Percentiles rank a stretch among this genome's conserved stretches.
Conservation (phyloP, 2,113 vertebrate species). For the Castor canadensis region DNA sequence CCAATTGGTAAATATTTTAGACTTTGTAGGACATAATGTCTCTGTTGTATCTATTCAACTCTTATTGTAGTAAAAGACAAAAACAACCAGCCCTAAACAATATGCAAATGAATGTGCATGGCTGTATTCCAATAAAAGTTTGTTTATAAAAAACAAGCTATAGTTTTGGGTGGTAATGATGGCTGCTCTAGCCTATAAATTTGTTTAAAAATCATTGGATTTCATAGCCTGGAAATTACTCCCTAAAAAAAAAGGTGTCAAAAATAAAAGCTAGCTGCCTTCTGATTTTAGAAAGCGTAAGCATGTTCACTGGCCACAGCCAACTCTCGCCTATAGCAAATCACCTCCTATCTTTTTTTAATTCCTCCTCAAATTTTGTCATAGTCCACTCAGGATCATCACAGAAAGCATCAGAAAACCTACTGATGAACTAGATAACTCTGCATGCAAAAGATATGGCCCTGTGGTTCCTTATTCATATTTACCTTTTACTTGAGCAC, state of each 20-base stretch:
- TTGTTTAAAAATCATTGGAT: conserved; percentile 23
- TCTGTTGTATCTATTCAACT: background rate
- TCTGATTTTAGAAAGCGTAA: background rate
- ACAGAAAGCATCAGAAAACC: background rate
- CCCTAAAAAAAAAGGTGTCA: background rate
- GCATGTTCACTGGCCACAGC: background rate
- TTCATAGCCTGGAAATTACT: background rate
- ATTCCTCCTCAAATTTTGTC: conserved; percentile 34
- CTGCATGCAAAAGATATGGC: background rate
- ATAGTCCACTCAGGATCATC: background rate
- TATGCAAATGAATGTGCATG: background rate
- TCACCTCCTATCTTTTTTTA: background rate
- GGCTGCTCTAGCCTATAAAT: background rate
- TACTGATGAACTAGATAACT: conserved; percentile 3
- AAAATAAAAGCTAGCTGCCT: background rate
- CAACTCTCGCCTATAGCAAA: background rate
- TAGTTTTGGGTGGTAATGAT: background rate
- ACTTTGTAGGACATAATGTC: background rate
- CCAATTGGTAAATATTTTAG: background rate
- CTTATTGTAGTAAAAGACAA: background rate
- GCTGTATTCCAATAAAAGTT: background rate
- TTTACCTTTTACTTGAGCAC: conserved; percentile 24
- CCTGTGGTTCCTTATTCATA: conserved; percentile 6
- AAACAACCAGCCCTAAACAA: background rate
- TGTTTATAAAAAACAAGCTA: background rate